Percentiles rank a stretch among this genome's conserved stretches.
phyloP scores from a whole-genome alignment of 1,140 invertebrate species.

The Drosophila parvula region DNA sequence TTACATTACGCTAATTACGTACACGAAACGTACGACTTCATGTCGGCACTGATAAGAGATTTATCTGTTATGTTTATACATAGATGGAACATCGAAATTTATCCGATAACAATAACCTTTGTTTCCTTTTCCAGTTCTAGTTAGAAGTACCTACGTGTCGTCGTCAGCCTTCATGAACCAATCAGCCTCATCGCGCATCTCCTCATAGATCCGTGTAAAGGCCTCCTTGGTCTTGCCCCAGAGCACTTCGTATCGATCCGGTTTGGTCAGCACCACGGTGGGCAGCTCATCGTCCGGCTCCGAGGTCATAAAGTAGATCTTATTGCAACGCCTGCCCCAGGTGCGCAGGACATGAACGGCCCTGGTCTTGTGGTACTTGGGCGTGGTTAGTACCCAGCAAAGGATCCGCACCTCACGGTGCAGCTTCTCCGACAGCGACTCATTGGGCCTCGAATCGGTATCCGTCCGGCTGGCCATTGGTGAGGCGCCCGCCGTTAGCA shows the following conservation, averaged over 20 bases:
- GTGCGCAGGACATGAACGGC: constrained; percentile 96
- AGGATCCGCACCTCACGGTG: constrained; percentile 90
- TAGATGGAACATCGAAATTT: too few species aligned
- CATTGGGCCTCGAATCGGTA: not conserved
- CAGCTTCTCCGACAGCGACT: constrained; percentile 44
- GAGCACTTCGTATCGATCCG: constrained; percentile 93
- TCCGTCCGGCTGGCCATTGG: not conserved
- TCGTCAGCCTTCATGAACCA: constrained; percentile 98
- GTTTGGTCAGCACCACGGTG: constrained; percentile 87
- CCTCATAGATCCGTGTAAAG: constrained; percentile 93
- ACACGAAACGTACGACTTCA: not conserved
- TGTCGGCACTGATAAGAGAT: not conserved
- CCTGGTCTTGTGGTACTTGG: constrained; percentile 93
- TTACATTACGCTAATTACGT: not conserved
- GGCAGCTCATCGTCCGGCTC: constrained; percentile 86
- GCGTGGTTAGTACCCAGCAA: constrained; percentile 97
- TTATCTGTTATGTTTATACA: not conserved
- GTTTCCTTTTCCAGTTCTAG: not conserved
- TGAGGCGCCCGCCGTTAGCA: constrained; percentile 20
- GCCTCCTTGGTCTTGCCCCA: constrained; percentile 98
- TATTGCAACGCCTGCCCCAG: constrained; percentile 97
- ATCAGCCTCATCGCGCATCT: constrained; percentile 92
- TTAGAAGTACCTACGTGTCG: constrained; percentile 90
- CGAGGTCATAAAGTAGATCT: constrained; percentile 94
- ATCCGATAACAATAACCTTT: too few species aligned